Percentiles rank a stretch among this genome's conserved stretches.
phyloP scores from a whole-genome alignment of 64 coral and sea anemone species.

The Porites australiensis region DNA sequence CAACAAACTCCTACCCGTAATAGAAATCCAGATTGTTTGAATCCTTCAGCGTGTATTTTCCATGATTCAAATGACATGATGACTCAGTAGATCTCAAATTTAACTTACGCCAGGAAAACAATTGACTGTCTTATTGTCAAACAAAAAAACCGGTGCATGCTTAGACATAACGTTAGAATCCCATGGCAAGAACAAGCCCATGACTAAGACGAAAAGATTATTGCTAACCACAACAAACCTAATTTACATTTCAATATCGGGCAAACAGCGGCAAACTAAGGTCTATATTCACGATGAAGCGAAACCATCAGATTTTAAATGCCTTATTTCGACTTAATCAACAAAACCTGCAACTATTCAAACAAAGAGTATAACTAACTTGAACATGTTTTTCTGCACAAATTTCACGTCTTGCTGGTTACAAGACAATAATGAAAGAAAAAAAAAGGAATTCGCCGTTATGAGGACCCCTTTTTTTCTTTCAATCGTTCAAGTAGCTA shows the following conservation, averaged over 20 bases:
- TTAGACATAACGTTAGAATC: neutral
- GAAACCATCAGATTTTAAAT: neutral
- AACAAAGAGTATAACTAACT: neutral
- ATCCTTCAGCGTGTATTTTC: constrained; percentile 2
- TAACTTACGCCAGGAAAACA: neutral
- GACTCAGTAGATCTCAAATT: neutral
- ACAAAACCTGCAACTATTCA: neutral
- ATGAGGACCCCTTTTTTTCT: neutral
- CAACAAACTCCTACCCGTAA: neutral
- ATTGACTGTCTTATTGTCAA: neutral
- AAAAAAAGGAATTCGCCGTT: neutral
- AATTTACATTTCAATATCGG: constrained; percentile 54
- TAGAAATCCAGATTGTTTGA: neutral
- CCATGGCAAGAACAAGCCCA: neutral
- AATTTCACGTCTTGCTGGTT: neutral
- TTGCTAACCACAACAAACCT: neutral
- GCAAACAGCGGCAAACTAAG: neutral
- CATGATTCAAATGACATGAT: constrained; percentile 27
- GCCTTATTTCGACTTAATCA: neutral
- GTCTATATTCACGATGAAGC: neutral
- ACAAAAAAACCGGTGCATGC: no score
- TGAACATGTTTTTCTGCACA: neutral
- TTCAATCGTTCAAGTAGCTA: neutral
- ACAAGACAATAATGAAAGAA: neutral
- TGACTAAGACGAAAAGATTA: neutral